Conservation (phyloP, 2,797 vertebrate species). For the Crenuchus spilurus region DNA sequence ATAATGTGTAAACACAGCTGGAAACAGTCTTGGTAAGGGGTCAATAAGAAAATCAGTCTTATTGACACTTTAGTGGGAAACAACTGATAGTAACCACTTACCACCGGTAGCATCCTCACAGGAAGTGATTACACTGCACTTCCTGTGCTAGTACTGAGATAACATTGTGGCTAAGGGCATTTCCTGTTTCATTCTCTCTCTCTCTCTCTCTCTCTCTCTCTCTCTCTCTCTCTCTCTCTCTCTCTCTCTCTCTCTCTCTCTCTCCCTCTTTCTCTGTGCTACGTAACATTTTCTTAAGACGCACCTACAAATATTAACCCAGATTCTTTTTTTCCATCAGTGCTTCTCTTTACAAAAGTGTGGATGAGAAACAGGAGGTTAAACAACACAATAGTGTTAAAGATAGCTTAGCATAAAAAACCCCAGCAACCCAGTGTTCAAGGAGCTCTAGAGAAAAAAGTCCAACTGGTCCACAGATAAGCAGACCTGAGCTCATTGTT, state of each 20-base stretch:
- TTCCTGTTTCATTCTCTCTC: slow-evolving; percentile 44
- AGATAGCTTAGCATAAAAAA: slow-evolving; percentile 43
- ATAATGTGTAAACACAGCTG: too few relatives aligned
- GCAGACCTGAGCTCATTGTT: slow-evolving; percentile 18
- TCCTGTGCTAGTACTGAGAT: slow-evolving; percentile 47
- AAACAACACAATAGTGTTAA: slow-evolving; percentile 50
- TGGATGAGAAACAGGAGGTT: slow-evolving; percentile 52
- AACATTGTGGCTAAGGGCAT: slow-evolving; percentile 50
- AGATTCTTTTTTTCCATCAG: slow-evolving; percentile 50
- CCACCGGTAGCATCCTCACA: slow-evolving; percentile 27
- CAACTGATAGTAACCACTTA: neutral
- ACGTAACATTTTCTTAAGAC: slow-evolving; percentile 30
- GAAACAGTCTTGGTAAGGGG: neutral
- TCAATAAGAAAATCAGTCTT: neutral
- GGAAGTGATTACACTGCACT: slow-evolving; percentile 53
- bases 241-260: slow-evolving; percentile 35
- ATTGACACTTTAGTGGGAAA: slow-evolving; percentile 9
- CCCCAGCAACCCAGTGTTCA: neutral
- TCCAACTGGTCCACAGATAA: neutral
- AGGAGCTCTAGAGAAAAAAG: neutral
- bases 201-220: slow-evolving; percentile 36
- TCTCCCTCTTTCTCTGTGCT: slow-evolving; percentile 6
- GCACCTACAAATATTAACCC: slow-evolving; percentile 45
- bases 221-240: slow-evolving; percentile 26
- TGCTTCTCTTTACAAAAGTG: slow-evolving; percentile 26